Evolutionary conservation across 2,113 vertebrate genomes (phyloP).

Genomic region (Dissostichus mawsoni): DNA sequence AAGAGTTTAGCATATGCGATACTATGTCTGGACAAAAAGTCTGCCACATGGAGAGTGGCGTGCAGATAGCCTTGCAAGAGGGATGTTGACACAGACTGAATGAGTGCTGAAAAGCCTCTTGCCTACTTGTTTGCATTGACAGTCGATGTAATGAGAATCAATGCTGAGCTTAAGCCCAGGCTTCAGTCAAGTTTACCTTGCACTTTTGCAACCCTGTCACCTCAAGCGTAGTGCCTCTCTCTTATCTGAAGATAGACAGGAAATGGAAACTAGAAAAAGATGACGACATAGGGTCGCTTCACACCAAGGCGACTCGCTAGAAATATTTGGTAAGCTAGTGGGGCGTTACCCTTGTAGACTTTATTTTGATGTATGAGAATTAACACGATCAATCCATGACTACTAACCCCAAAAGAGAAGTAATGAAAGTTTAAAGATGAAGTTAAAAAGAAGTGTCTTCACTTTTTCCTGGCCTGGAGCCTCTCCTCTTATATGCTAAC

Average conservation of each 20-base stretch:
- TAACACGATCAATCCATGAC: background rate
- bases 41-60: background rate
- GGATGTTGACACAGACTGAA: conserved; percentile 24
- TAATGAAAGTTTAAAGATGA: conserved; percentile 37
- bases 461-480: conserved; percentile 41
- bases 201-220: conserved; percentile 1
- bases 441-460: conserved; percentile 8
- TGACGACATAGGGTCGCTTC: too few relatives aligned
- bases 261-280: too few relatives aligned
- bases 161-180: background rate
- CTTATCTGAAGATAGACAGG: too few relatives aligned
- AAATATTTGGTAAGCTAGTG: too few relatives aligned
- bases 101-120: conserved; percentile 25
- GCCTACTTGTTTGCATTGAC: conserved; percentile 24
- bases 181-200: conserved; percentile 27
- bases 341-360: too few relatives aligned
- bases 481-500: conserved; percentile 53
- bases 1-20: background rate
- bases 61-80: conserved; percentile 5
- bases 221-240: conserved; percentile 3
- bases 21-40: conserved; percentile 10
- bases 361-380: too few relatives aligned
- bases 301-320: too few relatives aligned
- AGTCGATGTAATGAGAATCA: conserved; percentile 20
- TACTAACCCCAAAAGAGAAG: conserved; percentile 8